A percentile compares a stretch with the other conserved stretches of the same genome.
Conservation (phyloP, 2,797 vertebrate genomes). For the Apodemus agrarius region DNA sequence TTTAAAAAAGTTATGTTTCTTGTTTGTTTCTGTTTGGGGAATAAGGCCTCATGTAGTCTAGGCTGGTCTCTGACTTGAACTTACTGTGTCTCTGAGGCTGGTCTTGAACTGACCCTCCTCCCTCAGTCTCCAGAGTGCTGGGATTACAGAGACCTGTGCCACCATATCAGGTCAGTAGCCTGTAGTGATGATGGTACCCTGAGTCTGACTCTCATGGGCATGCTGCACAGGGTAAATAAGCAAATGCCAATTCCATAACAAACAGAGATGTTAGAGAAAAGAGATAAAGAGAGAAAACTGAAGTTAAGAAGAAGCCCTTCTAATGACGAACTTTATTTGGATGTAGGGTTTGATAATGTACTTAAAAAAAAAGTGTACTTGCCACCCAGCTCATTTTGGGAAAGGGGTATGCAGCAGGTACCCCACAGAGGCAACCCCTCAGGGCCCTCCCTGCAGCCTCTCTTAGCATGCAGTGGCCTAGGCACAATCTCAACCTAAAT, state of each 20-base stretch:
- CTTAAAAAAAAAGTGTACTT: too few relatives aligned
- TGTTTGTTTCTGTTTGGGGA: neutral
- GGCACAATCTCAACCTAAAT: too few relatives aligned
- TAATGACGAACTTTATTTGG: neutral
- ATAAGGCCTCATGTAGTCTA: neutral
- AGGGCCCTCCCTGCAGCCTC: neutral
- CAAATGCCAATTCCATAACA: neutral
- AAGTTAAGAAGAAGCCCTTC: neutral
- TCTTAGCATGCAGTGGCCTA: neutral
- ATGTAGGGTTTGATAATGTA: neutral
- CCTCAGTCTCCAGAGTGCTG: neutral
- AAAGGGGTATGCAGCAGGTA: too few relatives aligned
- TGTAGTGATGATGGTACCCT: neutral
- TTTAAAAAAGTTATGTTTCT: neutral
- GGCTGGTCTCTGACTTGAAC: neutral
- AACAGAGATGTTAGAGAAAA: neutral
- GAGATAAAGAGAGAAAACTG: neutral
- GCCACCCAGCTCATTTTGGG: neutral
- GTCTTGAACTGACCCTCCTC: neutral
- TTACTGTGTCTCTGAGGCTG: neutral
- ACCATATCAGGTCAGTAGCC: neutral
- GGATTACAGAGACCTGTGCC: too few relatives aligned
- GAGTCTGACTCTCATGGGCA: neutral
- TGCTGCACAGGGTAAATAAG: neutral
- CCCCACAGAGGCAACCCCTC: neutral